A percentile compares a stretch with the other conserved stretches of the same genome.
Evolutionary conservation across 2,888 invertebrate genomes (phyloP).

Genomic region (Epicampocera succincta): DNA sequence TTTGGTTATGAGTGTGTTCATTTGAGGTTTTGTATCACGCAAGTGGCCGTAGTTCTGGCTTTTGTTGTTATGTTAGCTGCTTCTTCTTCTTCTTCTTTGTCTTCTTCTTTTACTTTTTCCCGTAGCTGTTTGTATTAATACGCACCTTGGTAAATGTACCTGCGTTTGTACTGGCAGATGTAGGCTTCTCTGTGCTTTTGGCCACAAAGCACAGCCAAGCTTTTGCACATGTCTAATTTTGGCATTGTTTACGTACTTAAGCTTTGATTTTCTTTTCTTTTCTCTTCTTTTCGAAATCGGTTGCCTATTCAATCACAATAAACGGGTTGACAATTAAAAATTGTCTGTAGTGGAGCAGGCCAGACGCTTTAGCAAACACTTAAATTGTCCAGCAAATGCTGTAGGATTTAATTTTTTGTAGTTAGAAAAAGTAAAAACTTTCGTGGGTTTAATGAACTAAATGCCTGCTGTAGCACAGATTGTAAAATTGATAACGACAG

Average conservation of each 20-base stretch:
- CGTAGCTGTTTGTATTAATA: neutral
- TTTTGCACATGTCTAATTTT: constrained; percentile 58
- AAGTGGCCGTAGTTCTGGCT: constrained; percentile 4
- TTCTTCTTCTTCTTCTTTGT: neutral
- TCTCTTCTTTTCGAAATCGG: constrained; percentile 66
- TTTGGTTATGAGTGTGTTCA: constrained; percentile 13
- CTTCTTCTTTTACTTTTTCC: too few relatives aligned
- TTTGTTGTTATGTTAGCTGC: neutral
- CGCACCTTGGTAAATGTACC: neutral
- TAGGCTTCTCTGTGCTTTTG: neutral
- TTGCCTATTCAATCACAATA: constrained; percentile 58
- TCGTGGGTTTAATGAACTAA: too few relatives aligned
- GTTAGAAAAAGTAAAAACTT: too few relatives aligned
- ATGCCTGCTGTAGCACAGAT: too few relatives aligned
- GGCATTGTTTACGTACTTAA: constrained; percentile 79
- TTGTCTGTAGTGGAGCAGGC: neutral
- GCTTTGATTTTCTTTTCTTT: constrained; percentile 75
- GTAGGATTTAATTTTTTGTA: neutral
- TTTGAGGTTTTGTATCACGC: neutral
- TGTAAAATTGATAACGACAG: too few relatives aligned
- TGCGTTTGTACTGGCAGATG: neutral
- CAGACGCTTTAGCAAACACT: constrained; percentile 12
- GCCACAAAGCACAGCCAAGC: neutral
- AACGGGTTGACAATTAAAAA: constrained; percentile 57
- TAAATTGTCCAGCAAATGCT: neutral